Conservation (phyloP, 1,140 invertebrate species). For the Lanistes nyassanus region DNA sequence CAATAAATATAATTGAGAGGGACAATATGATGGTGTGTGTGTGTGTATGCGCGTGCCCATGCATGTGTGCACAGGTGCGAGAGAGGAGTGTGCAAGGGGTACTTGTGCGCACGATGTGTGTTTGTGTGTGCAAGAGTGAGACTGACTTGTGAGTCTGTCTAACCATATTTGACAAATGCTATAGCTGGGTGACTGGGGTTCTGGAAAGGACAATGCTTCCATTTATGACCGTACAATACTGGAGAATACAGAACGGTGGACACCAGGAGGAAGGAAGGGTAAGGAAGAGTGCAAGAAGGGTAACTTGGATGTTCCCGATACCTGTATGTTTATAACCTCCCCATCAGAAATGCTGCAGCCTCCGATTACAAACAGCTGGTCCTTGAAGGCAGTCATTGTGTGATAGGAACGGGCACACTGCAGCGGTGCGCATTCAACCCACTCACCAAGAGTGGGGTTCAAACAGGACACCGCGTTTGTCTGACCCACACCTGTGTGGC, state of each 20-base stretch:
- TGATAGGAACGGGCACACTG: conserved; percentile 28
- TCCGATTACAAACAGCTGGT: conserved; percentile 31
- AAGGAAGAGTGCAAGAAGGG: no score
- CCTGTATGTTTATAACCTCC: conserved; percentile 15
- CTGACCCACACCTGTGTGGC: conserved; percentile 27
- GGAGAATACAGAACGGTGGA: no score
- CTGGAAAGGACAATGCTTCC: no score
- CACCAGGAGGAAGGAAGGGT: no score
- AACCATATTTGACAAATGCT: no score
- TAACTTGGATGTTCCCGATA: no score
- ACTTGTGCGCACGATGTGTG: no score
- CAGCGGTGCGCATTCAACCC: conserved; percentile 23
- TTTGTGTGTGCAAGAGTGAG: no score
- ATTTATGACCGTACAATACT: no score
- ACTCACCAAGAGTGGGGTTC: conserved; percentile 12
- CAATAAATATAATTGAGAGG: background rate
- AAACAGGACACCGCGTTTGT: conserved; percentile 25
- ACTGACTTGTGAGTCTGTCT: no score
- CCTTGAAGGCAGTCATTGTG: conserved; percentile 25
- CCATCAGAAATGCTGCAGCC: conserved; percentile 22
- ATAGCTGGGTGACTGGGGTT: no score
- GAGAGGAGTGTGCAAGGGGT: no score
- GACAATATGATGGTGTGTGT: background rate
- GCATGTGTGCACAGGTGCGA: background rate
- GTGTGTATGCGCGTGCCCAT: conserved; percentile 7